Conservation (phyloP, 2,113 vertebrate species). For the Rhagologus leucostigma region DNA sequence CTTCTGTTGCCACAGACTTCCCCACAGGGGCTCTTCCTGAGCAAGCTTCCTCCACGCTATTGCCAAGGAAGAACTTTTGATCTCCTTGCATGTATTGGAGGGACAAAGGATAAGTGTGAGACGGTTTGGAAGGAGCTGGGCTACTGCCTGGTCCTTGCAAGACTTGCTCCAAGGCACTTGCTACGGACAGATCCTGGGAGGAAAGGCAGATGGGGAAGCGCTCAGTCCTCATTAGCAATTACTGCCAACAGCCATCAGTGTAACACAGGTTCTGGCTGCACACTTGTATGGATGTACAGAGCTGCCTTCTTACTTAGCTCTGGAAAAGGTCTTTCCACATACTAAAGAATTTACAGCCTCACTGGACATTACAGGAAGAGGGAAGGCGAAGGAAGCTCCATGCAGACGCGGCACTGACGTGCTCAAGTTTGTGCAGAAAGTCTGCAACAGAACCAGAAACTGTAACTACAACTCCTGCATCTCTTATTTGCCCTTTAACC, state of each 20-base stretch:
- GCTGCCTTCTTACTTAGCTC: neutral
- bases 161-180: neutral
- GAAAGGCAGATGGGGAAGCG: neutral
- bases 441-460: neutral
- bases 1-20: neutral
- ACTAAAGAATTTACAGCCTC: neutral
- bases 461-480: neutral
- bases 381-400: accelerated
- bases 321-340: neutral
- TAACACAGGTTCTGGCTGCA: neutral
- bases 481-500: neutral
- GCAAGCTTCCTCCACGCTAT: neutral
- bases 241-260: neutral
- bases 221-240: neutral
- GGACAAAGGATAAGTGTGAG: neutral
- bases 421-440: neutral
- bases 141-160: neutral
- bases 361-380: neutral
- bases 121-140: neutral
- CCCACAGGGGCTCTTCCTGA: neutral
- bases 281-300: neutral
- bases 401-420: neutral
- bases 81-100: neutral
- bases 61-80: neutral
- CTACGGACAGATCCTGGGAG: neutral